phyloP scores from a whole-genome alignment of 2,113 vertebrate genomes.

The Ophiodon elongatus region DNA sequence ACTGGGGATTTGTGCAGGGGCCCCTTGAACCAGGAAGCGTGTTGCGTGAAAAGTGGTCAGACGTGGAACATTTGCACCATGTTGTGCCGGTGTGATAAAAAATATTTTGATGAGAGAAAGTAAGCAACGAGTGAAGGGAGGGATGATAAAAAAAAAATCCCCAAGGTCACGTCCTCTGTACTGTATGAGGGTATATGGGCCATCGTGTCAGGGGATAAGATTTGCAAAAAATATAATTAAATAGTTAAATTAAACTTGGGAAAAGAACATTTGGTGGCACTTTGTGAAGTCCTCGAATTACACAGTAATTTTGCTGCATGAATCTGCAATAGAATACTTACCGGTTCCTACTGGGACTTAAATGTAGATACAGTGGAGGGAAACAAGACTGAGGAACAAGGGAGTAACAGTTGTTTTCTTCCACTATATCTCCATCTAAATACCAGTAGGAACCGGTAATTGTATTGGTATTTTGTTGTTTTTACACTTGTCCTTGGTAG shows the following conservation, averaged over 20 bases:
- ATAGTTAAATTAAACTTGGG: not conserved
- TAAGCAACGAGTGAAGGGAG: not conserved
- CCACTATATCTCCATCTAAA: not conserved
- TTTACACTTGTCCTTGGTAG: no score
- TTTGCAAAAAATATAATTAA: not conserved
- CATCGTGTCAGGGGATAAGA: no score
- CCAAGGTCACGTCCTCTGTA: not conserved
- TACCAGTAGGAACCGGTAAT: not conserved
- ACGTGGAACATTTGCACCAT: not conserved
- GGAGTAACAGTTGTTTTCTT: not conserved
- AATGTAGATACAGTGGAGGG: no score
- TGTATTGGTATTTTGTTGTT: not conserved
- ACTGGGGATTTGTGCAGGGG: constrained; percentile 34
- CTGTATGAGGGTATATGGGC: not conserved
- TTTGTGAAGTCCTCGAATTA: no score
- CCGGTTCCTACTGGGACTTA: not conserved
- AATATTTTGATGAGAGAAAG: not conserved
- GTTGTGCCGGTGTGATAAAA: not conserved
- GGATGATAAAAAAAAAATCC: constrained; percentile 4
- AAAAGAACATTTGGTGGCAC: not conserved
- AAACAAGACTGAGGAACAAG: not conserved
- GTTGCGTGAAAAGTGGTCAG: not conserved
- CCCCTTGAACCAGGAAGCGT: not conserved
- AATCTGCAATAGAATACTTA: not conserved
- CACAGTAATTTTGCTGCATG: not conserved